These are phyloP conservation scores for Hypolimnas misippus DNA, from an alignment of 2,888 invertebrate genomes.

Conservation along the genomic window DNA sequence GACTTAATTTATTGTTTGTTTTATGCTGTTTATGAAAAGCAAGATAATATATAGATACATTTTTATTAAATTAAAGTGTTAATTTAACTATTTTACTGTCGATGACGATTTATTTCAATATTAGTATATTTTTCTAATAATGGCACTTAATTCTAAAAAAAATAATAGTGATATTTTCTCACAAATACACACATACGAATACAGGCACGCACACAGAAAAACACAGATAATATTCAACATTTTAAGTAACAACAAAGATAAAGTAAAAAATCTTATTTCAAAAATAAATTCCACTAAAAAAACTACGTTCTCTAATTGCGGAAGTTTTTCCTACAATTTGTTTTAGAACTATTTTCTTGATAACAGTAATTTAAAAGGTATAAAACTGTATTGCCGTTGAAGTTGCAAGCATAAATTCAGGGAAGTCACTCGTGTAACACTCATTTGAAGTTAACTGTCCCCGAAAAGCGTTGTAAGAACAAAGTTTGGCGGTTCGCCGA, in stretches of 20 bases:
- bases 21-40: background rate
- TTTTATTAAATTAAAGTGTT: too few species aligned
- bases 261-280: too few species aligned
- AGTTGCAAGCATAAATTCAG: conserved; percentile 52
- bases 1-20: conserved; percentile 5
- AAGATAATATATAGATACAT: background rate
- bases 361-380: conserved; percentile 40
- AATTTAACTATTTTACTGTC: too few species aligned
- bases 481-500: conserved; percentile 60
- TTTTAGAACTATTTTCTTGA: conserved; percentile 9
- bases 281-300: too few species aligned
- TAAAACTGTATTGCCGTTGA: conserved; percentile 46
- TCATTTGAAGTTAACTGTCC: conserved; percentile 61
- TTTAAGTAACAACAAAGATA: too few species aligned
- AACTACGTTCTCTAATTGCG: background rate
- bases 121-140: too few species aligned
- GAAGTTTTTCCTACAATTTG: background rate
- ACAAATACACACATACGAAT: too few species aligned
- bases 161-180: too few species aligned
- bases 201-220: too few species aligned
- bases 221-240: too few species aligned
- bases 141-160: too few species aligned
- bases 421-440: conserved; percentile 66
- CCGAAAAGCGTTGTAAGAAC: conserved; percentile 60
- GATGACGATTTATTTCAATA: too few species aligned